A percentile compares a stretch with the other conserved stretches of the same genome.
These are phyloP conservation scores for Asarcornis scutulata DNA, from an alignment of 2,113 vertebrate species.

Conservation along the genomic window DNA sequence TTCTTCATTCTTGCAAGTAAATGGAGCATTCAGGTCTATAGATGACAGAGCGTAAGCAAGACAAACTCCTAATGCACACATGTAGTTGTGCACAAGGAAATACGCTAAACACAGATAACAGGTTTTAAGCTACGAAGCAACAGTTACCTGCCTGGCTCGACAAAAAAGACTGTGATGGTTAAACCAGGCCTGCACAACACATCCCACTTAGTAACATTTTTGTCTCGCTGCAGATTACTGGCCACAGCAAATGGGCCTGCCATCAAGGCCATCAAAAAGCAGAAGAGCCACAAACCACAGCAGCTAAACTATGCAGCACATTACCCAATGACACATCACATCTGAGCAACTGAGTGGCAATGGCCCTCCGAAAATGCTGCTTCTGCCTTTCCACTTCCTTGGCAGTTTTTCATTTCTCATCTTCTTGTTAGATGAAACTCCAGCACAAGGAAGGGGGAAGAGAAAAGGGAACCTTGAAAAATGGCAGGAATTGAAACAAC, in stretches of 20 bases:
- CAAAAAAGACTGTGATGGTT: background rate
- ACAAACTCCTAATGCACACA: background rate
- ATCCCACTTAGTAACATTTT: background rate
- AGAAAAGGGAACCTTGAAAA: background rate
- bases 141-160: background rate
- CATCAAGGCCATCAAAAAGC: background rate
- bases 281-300: background rate
- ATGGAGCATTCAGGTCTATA: background rate
- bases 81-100: background rate
- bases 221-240: background rate
- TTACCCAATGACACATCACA: background rate
- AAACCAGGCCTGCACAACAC: background rate
- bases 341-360: accelerated
- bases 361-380: background rate
- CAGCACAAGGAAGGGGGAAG: background rate
- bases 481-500: background rate
- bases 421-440: background rate
- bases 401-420: background rate
- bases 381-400: background rate
- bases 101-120: background rate
- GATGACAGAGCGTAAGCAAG: background rate
- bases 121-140: background rate
- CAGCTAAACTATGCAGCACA: background rate
- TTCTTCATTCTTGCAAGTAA: background rate
- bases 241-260: background rate